Percentiles rank a stretch among this genome's conserved stretches.
Evolutionary conservation across 2,888 invertebrate species (phyloP).

Genomic region (Drosophila aldrichi): DNA sequence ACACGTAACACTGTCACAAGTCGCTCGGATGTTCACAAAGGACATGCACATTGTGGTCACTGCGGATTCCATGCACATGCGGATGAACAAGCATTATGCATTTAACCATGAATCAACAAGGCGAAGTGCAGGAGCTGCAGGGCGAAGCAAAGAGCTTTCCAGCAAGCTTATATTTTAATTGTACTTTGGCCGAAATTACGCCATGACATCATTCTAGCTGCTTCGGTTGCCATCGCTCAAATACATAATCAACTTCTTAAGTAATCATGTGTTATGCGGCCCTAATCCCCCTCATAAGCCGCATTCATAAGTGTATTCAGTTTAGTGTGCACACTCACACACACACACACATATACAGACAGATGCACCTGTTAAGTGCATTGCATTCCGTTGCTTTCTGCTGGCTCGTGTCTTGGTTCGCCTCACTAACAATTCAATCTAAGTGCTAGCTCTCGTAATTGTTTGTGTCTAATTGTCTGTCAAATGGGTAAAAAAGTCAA

Average conservation of each 20-base stretch:
- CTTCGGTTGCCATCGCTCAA: not conserved
- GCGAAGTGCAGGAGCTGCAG: not conserved
- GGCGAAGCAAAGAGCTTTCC: not conserved
- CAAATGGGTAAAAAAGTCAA: not conserved
- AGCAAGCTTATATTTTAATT: not conserved
- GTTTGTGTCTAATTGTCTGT: not conserved
- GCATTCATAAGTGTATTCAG: not conserved
- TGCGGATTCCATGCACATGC: too few relatives aligned
- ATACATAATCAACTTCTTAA: not conserved
- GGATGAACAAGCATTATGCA: not conserved
- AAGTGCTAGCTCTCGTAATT: conserved; percentile 21
- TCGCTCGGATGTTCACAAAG: not conserved
- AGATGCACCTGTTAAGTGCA: conserved; percentile 21
- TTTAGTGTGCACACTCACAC: too few relatives aligned
- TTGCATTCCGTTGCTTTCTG: not conserved
- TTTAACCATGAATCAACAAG: not conserved
- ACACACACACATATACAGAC: not conserved
- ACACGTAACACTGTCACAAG: not conserved
- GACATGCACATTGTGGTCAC: not conserved
- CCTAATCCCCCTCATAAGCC: not conserved
- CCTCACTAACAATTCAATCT: conserved; percentile 34
- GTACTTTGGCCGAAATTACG: not conserved
- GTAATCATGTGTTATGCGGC: conserved; percentile 18
- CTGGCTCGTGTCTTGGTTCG: conserved; percentile 28
- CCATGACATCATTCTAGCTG: not conserved